Percentiles rank a stretch among this genome's conserved stretches.
These are phyloP conservation scores for Busseola fusca DNA, from an alignment of 2,888 invertebrate species.

Conservation along the genomic window DNA sequence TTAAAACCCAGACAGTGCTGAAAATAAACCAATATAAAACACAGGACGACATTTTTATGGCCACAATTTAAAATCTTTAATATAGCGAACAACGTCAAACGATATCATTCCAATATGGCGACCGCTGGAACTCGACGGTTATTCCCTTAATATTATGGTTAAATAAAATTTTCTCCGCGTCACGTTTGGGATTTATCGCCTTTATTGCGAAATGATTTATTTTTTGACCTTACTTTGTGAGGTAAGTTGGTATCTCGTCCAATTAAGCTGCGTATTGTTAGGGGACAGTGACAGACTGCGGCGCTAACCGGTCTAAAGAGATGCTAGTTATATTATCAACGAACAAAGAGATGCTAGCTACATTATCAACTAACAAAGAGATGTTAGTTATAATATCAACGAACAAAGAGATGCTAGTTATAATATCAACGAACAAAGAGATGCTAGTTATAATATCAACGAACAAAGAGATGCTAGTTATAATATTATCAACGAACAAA, in stretches of 20 bases:
- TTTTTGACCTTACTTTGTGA: slow-evolving; percentile 43
- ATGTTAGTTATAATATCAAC: too few species aligned
- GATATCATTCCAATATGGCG: slow-evolving; percentile 52
- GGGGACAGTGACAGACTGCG: slow-evolving; percentile 40
- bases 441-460: too few species aligned
- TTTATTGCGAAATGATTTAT: slow-evolving; percentile 40
- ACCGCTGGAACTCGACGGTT: slow-evolving; percentile 18
- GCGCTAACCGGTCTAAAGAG: slow-evolving; percentile 8
- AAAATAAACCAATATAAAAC: slow-evolving; percentile 54
- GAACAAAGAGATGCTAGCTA: too few species aligned
- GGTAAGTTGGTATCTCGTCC: slow-evolving; percentile 49
- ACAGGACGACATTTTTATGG: too few species aligned
- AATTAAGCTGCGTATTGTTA: slow-evolving; percentile 47
- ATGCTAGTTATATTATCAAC: slow-evolving; percentile 4
- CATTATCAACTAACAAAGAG: too few species aligned
- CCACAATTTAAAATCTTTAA: slow-evolving; percentile 49
- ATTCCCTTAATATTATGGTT: slow-evolving; percentile 50
- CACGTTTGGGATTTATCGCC: slow-evolving; percentile 43
- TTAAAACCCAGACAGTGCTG: slow-evolving; percentile 14
- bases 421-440: too few species aligned
- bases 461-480: too few species aligned
- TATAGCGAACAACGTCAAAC: slow-evolving; percentile 35
- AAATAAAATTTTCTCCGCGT: slow-evolving; percentile 50
- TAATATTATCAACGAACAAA: too few species aligned
- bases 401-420: too few species aligned